Percentiles rank a stretch among this genome's conserved stretches.
Evolutionary conservation across 1,140 invertebrate genomes (phyloP).

Genomic region (Drosophila lacertosa): DNA sequence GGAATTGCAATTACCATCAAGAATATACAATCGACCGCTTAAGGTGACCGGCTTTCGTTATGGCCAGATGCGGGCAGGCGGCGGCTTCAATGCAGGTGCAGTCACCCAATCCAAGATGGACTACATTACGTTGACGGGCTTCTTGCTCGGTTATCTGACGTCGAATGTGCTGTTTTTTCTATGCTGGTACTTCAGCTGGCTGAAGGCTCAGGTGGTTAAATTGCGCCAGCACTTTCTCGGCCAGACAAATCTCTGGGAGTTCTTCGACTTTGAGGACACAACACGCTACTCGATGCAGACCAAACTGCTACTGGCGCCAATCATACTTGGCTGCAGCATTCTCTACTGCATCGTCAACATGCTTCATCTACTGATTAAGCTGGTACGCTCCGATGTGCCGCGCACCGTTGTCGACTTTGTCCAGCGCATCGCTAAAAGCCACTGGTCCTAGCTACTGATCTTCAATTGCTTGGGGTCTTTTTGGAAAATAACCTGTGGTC

Average conservation of each 20-base stretch:
- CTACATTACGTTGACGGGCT: slow-evolving; percentile 66
- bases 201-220: slow-evolving; percentile 49
- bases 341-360: slow-evolving; percentile 62
- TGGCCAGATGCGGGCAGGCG: not conserved
- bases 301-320: slow-evolving; percentile 59
- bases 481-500: not conserved
- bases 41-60: not conserved
- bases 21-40: not conserved
- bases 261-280: slow-evolving; percentile 70
- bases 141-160: slow-evolving; percentile 55
- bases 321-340: slow-evolving; percentile 48
- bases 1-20: not conserved
- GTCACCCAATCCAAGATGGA: slow-evolving; percentile 51
- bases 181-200: slow-evolving; percentile 68
- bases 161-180: slow-evolving; percentile 62
- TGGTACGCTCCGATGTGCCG: slow-evolving; percentile 66
- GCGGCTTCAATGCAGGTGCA: not conserved
- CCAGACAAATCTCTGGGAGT: slow-evolving; percentile 55
- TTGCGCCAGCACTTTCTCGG: slow-evolving; percentile 61
- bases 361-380: slow-evolving; percentile 48
- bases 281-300: slow-evolving; percentile 48
- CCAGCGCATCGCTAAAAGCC: slow-evolving; percentile 40
- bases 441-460: slow-evolving; percentile 2
- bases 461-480: not conserved
- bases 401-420: slow-evolving; percentile 59